Evolutionary conservation across 53 echinoderm and acorn worm genomes (phyloP), one percentile per base, ranked within the genome.

Genomic region (Apostichopus leukothele): DNA sequence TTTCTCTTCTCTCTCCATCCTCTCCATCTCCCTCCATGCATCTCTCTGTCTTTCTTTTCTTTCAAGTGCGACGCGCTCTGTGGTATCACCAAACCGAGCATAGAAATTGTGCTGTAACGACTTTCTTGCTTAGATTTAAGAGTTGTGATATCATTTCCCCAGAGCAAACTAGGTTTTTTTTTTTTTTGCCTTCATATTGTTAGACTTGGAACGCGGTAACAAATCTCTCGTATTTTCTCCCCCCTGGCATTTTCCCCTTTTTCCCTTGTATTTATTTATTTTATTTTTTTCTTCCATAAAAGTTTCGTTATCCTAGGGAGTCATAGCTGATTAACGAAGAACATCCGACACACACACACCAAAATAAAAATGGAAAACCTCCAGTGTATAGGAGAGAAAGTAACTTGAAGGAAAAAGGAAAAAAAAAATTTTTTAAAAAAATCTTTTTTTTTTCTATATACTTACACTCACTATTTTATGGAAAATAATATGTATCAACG

Each of bases 71-170:
- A 71, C 20, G 18, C 71, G 20, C 18, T 71, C 71, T n/a, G 6
- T 71, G 71, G 71, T 18, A 71, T 71, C 71, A 71, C 71, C 71
- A 71, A 71, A 19, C 71, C 4, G 23, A 53, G 59, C 50, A n/a
- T 9, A 81, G 59, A 53, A 59, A 81, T 81, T 59, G 81, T 54
- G 59, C 81, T 81, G 54, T 81, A 81, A 81, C 81, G 81, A 81
- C 81, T 81, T 81, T 55, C 23, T 81, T 55, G 39, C 81, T 81
- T 55, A 81, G 81, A 81, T 81, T 81, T 81, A n/a, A 21, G 57
- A 81, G 14, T 55, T 51, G 81, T 81, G 81, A 81, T 81, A 81
- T 81, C 81, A 81, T 81, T 81, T 81, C 81, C 81, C 81, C 54
- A 55, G 81, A 81, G 81, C 11, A 81, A 81, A 54, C 59, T 59